Evolutionary conservation across 2,113 vertebrate genomes (phyloP), one percentile per base, ranked within the genome.

Genomic region (Ameiurus melas): DNA sequence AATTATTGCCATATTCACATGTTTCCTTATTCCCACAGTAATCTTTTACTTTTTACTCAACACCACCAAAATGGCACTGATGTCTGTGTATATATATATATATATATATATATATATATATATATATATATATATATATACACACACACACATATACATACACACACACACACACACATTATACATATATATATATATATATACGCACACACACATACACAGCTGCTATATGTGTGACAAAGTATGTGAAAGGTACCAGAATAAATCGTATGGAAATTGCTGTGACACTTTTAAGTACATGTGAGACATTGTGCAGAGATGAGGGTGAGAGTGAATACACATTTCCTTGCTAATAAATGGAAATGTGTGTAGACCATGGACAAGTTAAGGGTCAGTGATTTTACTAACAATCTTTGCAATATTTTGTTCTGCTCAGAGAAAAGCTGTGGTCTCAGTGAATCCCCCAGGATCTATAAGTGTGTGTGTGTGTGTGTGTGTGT

Each of bases 261-360:
- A 89, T 84, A 84, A 60, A 20, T 43, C 16, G 36, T 14, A 51
- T 77, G 68, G 22, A 88, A 88, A 90, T 81, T 47, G 30, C 68
- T 75, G 25, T 85, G 85, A 70, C 70, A 60, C 82, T 81, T 89
- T 89, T 20, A 30, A 89, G 89, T 73, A 57, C 90, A 92, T 87
- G 85, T 55, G 86, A 83, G 68, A 58, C 79, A 79, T 25, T 64
- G 14, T 73, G 25, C 43, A 78, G 75, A 27, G 13, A 13, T 14
- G 43, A 51, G 13, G 80, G 87, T 22, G 36, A 43, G 36, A 36
- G n/a, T 82, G 85, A 36, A 39, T 58, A 39, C 5, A 71, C 55
- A n/a, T n/a, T 79, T 30, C 73, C 53, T 33, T 55, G 14, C 36
- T 64, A 17, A 84, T 66, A 47, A 57, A 81, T 81, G n/a, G 20